Evolutionary conservation across 1,140 invertebrate genomes (phyloP).

Genomic region (Sinonovacula constricta): DNA sequence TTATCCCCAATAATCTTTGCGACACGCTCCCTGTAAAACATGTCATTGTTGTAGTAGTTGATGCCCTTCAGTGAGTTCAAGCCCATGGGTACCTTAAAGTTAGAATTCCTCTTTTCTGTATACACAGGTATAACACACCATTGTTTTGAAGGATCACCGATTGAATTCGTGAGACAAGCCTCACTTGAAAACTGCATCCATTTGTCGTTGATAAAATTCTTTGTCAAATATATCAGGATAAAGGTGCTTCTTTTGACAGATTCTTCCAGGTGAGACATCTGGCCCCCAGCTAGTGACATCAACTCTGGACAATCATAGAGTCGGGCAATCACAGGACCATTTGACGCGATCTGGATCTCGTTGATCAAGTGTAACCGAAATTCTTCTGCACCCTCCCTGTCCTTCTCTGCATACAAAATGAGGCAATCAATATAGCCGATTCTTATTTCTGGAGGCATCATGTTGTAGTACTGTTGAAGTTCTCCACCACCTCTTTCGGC

Average conservation of each 20-base stretch:
- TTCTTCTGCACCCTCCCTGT: conserved; percentile 33
- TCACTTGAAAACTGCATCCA: conserved; percentile 62
- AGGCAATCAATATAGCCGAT: conserved; percentile 56
- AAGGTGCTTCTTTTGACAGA: conserved; percentile 60
- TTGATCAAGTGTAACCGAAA: conserved; percentile 53
- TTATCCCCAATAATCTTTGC: conserved; percentile 41
- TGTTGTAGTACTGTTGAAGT: conserved; percentile 12
- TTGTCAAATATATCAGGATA: conserved; percentile 61
- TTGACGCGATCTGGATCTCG: conserved; percentile 34
- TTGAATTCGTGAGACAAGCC: conserved; percentile 59
- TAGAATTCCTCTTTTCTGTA: conserved; percentile 54
- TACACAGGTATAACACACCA: conserved; percentile 66
- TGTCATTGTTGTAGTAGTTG: conserved; percentile 60
- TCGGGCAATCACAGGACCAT: conserved; percentile 39
- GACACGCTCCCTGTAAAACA: conserved; percentile 55
- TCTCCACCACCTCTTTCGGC: too few relatives aligned
- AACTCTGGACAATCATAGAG: conserved; percentile 56
- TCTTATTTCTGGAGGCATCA: conserved; percentile 50
- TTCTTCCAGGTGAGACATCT: conserved; percentile 50
- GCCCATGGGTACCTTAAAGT: conserved; percentile 62
- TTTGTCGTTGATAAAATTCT: conserved; percentile 56
- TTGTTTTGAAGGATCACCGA: conserved; percentile 57
- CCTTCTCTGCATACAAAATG: conserved; percentile 59
- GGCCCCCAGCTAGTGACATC: conserved; percentile 19
- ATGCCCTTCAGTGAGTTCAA: conserved; percentile 61